These are phyloP conservation scores for Anneissia japonica DNA, from an alignment of 35 echinoderm and acorn worm species.

Conservation along the genomic window DNA sequence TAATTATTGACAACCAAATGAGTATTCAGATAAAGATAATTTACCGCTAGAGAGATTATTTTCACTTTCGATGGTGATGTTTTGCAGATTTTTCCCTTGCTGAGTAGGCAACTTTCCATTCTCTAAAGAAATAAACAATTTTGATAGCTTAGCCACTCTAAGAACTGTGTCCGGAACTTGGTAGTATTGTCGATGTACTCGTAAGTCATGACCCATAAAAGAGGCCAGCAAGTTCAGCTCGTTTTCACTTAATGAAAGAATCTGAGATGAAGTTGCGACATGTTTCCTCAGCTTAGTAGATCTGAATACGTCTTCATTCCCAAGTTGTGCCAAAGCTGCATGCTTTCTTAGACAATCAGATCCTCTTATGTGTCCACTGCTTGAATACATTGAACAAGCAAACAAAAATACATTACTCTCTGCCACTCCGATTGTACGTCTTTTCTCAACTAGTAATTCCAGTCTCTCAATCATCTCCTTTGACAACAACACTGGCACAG, in stretches of 20 bases:
- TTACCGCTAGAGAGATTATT: neutral
- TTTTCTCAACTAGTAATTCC: neutral
- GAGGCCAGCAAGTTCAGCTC: conserved; percentile 37
- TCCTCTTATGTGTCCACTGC: neutral
- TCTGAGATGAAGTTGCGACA: conserved; percentile 9
- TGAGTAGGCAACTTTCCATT: neutral
- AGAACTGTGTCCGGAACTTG: neutral
- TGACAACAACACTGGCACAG: neutral
- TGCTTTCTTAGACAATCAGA: conserved; percentile 52
- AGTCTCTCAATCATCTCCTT: neutral
- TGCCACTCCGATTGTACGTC: neutral
- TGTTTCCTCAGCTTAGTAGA: conserved; percentile 20
- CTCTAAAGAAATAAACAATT: conserved; percentile 16
- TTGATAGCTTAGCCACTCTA: neutral
- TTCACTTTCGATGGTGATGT: neutral
- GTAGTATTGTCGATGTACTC: conserved; percentile 46
- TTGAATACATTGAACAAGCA: conserved; percentile 2
- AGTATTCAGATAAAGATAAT: neutral
- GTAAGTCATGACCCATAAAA: conserved; percentile 47
- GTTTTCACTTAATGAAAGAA: conserved; percentile 18
- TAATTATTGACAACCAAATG: too few species aligned
- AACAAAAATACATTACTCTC: neutral
- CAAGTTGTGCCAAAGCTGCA: conserved; percentile 16
- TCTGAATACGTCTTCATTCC: neutral
- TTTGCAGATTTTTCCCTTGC: conserved; percentile 1